These are phyloP conservation scores for Odocoileus hemionus DNA, from an alignment of 2,113 vertebrate genomes.

Conservation along the genomic window DNA sequence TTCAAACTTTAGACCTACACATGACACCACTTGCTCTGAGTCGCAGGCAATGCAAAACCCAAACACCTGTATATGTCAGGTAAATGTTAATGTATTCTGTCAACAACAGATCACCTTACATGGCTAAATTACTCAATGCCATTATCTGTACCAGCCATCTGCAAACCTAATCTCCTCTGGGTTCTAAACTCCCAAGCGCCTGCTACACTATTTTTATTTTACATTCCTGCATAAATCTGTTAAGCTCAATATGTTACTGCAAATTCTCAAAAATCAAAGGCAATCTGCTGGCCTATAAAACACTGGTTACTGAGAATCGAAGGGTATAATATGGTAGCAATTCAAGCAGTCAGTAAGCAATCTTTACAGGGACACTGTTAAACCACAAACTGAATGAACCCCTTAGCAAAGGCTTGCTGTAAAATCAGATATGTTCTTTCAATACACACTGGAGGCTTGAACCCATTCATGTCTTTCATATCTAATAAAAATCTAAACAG, in stretches of 20 bases:
- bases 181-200: constrained; percentile 73
- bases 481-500: constrained; percentile 83
- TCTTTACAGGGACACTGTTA: constrained; percentile 66
- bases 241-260: constrained; percentile 81
- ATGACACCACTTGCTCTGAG: neutral
- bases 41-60: neutral
- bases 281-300: constrained; percentile 85
- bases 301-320: constrained; percentile 80
- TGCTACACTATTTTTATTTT: constrained; percentile 84
- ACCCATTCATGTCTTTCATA: constrained; percentile 73
- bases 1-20: constrained; percentile 19
- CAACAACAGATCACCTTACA: constrained; percentile 80
- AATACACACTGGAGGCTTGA: constrained; percentile 63
- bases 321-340: constrained; percentile 79
- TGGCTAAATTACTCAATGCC: constrained; percentile 80
- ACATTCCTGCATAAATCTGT: constrained; percentile 83
- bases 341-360: constrained; percentile 71
- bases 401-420: constrained; percentile 37
- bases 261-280: constrained; percentile 83
- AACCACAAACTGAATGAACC: constrained; percentile 55
- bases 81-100: constrained; percentile 83
- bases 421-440: constrained; percentile 64
- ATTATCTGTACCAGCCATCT: constrained; percentile 81
- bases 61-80: constrained; percentile 73
- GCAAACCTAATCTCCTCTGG: constrained; percentile 76